Base-by-base conservation (phyloP, 1,140 invertebrate genomes). In the Panagrolaimus sp. region DNA sequence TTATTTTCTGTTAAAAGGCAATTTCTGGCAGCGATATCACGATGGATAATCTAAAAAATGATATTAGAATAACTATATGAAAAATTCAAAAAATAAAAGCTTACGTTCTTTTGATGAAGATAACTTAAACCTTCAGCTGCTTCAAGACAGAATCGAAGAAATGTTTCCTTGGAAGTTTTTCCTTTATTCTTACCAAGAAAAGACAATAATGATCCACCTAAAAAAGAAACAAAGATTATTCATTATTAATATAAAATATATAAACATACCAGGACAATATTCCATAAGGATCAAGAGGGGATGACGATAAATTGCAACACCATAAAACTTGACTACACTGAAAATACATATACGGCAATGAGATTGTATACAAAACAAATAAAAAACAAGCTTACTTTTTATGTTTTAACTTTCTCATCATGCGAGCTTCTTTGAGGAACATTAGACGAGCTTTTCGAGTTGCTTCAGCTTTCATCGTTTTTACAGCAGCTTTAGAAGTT, bases 261-360 rank as follows among this genome's bases (percentile, higher is more conserved):
- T n/a, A n/a, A n/a, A n/a, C n/a, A n/a, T n/a, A n/a, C n/a, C n/a
- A n/a, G 72, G 71, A 63, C 75, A 77, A 21, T 74, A 63, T 38
- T 76, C 75, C 75, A 76, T 76, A 14, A 76, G 46, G 46, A 76
- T 64, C 65, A 76, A 65, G 2, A 76, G 46, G 43, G 74, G 74
- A 58, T 76, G 65, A 7, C 76, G 75, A 68, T 90, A 88, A 6
- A 76, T 73, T 72, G 85, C 85, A 47, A 85, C 84, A 12, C 85
- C 85, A 15, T 85, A 75, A 9, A 86, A 82, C 14, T 79, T 76
- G 12, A 85, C 84, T 52, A 85, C 84, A 68, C n/a, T n/a, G n/a
- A n/a, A n/a, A n/a, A n/a, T n/a, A n/a, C n/a, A n/a, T n/a, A n/a
- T n/a, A n/a, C n/a, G n/a, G n/a, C n/a, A n/a, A n/a, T n/a, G n/a